Conservation (phyloP, 2,888 invertebrate genomes). For the Drosophila parthenogenetica region DNA sequence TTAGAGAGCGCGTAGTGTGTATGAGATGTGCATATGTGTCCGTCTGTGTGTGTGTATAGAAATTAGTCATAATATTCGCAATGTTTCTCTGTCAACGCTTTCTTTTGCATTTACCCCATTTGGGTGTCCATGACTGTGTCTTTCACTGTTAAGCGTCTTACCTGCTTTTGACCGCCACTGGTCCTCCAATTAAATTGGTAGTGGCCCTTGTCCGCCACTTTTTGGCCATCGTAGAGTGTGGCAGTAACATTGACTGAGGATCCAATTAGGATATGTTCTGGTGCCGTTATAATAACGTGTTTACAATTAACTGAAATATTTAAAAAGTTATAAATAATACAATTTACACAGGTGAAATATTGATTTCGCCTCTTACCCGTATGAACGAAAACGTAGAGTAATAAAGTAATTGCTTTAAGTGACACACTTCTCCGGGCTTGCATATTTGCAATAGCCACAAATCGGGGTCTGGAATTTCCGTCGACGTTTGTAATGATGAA, state of each 20-base stretch:
- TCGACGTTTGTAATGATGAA: slow-evolving; percentile 31
- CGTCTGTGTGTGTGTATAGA: neutral
- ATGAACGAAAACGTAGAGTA: slow-evolving; percentile 51
- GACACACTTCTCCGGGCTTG: slow-evolving; percentile 16
- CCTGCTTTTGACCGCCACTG: slow-evolving; percentile 79
- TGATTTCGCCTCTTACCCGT: slow-evolving; percentile 45
- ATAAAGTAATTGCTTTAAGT: slow-evolving; percentile 32
- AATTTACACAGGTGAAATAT: neutral
- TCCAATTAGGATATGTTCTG: slow-evolving; percentile 90
- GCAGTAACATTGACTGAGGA: slow-evolving; percentile 89
- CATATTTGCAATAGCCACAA: slow-evolving; percentile 51
- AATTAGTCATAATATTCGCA: slow-evolving; percentile 46
- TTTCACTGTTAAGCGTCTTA: slow-evolving; percentile 36
- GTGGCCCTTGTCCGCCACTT: slow-evolving; percentile 81
- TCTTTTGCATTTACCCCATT: slow-evolving; percentile 23
- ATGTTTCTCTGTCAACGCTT: slow-evolving; percentile 17
- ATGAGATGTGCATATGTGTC: neutral
- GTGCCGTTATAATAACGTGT: slow-evolving; percentile 87
- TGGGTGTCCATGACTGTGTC: neutral
- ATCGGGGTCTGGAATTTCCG: slow-evolving; percentile 47
- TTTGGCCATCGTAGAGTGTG: slow-evolving; percentile 71
- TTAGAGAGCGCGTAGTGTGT: neutral
- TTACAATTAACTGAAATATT: slow-evolving; percentile 49
- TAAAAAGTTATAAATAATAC: neutral
- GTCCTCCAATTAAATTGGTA: slow-evolving; percentile 88